A percentile compares a stretch with the other conserved stretches of the same genome.
Conservation (phyloP, 2,113 vertebrate genomes). For the Catharus fuscescens region DNA sequence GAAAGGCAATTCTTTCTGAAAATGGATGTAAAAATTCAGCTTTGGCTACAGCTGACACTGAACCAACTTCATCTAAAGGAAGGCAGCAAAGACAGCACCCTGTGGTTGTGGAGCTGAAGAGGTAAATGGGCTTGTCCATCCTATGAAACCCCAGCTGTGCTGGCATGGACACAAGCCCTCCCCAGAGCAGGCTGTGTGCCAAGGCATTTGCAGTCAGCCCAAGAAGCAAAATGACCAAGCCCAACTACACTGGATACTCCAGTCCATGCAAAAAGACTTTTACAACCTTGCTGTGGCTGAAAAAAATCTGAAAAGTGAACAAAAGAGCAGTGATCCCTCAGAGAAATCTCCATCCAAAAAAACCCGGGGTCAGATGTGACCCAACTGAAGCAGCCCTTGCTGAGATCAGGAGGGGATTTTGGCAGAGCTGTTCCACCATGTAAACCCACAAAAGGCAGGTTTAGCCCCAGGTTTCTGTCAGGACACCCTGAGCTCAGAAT, state of each 20-base stretch:
- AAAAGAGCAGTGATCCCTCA: not conserved
- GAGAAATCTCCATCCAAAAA: not conserved
- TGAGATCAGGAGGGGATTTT: not conserved
- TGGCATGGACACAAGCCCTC: conserved; percentile 9
- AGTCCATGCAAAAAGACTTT: not conserved
- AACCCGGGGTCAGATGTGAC: accelerated
- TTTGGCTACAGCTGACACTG: not conserved
- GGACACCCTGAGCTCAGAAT: not conserved
- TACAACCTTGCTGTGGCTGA: not conserved
- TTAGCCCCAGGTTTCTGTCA: not conserved
- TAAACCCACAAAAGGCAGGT: not conserved
- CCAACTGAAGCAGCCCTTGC: not conserved
- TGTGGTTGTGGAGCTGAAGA: not conserved
- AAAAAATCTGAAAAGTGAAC: not conserved
- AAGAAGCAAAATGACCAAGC: not conserved
- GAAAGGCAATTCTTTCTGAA: not conserved
- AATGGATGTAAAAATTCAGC: not conserved
- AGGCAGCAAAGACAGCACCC: not conserved
- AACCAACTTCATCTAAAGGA: not conserved
- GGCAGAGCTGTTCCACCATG: not conserved
- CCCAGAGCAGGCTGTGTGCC: conserved; percentile 18
- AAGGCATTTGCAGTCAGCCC: conserved; percentile 16
- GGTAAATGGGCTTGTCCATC: not conserved
- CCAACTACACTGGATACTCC: not conserved
- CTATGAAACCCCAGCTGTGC: conserved; percentile 63